Base-by-base conservation (phyloP, 1,140 invertebrate genomes). In the Drosophila melanica region DNA sequence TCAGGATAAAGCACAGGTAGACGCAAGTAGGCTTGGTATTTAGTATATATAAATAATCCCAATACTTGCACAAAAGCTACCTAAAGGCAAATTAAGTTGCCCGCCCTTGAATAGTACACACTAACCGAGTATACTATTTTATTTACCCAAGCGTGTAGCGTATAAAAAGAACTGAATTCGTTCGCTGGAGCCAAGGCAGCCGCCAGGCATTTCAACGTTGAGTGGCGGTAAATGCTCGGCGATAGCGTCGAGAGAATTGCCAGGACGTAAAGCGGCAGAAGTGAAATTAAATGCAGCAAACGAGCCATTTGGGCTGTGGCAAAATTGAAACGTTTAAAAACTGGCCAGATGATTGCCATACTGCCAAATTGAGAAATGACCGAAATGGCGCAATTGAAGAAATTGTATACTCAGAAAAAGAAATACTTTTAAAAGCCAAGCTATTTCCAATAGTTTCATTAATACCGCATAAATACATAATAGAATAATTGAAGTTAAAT, bases 151-250 rank as follows among this genome's bases (percentile, higher is more conserved):
- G 33, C 9, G 33, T 35, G 8, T 35, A 23, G 35, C 2, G 6
- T 63, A 14, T 7, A 18, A 39, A 11, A 20, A n/a, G 7, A 54
- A 54, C 23, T 12, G 20, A 77, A 70, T 70, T 79, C 65, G 68
- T 27, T 27, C n/a, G 27, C 27, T 27, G 27, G 27, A 27, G 27
- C 27, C 27, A 27, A 7, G 27, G 27, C 27, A 7, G 5, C 54
- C 67, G 67, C 79, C 64, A 87, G 84, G 63, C 82, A 87, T 86
- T 82, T 65, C n/a, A 86, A 74, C 79, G 9, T 89, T 86, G 67
- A 86, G 82, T 86, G 79, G 82, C 79, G 81, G 75, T 87, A 87
- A 86, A 81, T 67, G 82, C 64, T 78, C 9, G 23, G 72, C 30
- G 18, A 75, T 63, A 70, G 60, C 45, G 58, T 59, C 58, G 11